Percentiles rank a stretch among this genome's conserved stretches.
Evolutionary conservation across 2,113 vertebrate species (phyloP).

Genomic region (Dromaius novaehollandiae): DNA sequence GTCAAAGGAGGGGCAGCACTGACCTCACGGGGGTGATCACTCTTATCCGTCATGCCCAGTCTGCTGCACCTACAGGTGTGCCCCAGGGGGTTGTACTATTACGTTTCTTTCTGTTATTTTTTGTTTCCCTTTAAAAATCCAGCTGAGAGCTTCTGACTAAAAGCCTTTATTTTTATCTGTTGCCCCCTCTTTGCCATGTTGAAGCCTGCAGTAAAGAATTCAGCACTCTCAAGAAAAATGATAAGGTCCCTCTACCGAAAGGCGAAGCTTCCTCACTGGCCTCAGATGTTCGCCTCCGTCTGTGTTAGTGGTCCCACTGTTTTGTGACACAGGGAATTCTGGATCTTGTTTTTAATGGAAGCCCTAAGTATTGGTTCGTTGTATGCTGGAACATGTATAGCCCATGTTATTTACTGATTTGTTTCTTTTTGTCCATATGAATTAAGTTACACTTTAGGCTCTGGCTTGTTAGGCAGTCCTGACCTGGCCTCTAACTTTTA

Average conservation of each 20-base stretch:
- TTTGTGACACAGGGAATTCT: background rate
- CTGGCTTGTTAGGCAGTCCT: background rate
- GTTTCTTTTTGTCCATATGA: background rate
- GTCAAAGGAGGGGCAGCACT: background rate
- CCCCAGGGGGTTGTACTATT: background rate
- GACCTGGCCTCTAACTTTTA: background rate
- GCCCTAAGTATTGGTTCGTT: background rate
- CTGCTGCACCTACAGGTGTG: slow-evolving; percentile 13
- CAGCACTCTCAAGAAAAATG: background rate
- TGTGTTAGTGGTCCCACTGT: background rate
- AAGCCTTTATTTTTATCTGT: background rate
- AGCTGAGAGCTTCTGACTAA: background rate
- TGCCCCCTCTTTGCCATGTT: background rate
- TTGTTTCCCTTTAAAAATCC: background rate
- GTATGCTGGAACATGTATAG: background rate
- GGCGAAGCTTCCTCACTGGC: accelerated
- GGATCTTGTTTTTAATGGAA: background rate
- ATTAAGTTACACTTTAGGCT: background rate
- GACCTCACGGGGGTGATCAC: background rate
- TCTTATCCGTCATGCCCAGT: background rate
- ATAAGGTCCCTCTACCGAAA: accelerated
- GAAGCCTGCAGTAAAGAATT: background rate
- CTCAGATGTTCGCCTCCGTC: accelerated
- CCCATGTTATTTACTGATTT: background rate
- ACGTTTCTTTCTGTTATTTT: slow-evolving; percentile 12